A percentile compares a stretch with the other conserved stretches of the same genome.
Conservation (phyloP, 2,888 invertebrate genomes). For the Synergus itoensis region DNA sequence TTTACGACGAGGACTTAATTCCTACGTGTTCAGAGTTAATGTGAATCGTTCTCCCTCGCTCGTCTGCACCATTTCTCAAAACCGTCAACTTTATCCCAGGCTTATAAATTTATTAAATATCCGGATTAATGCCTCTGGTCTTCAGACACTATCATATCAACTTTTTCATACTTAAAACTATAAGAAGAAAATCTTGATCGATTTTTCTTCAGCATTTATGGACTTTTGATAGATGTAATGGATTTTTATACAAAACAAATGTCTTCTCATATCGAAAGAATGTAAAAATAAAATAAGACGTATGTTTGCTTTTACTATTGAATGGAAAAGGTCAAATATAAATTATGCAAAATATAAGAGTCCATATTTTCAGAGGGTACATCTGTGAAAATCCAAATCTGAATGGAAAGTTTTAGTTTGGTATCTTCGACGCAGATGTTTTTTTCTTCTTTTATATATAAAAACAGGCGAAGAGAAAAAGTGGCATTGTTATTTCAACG, state of each 20-base stretch:
- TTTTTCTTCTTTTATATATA: neutral
- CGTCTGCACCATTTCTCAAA: conserved; percentile 25
- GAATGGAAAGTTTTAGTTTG: neutral
- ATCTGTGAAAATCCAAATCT: neutral
- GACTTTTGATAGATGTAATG: neutral
- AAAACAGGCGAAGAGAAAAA: neutral
- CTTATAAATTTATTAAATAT: conserved; percentile 31
- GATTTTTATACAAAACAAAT: too few species aligned
- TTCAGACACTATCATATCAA: neutral
- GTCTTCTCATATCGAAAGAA: too few species aligned
- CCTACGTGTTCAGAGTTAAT: conserved; percentile 46
- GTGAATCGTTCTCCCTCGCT: conserved; percentile 8
- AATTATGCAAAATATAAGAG: neutral
- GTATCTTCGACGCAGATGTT: neutral
- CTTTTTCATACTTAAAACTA: neutral
- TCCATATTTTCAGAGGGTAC: neutral
- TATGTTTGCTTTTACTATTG: neutral
- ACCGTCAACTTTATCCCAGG: conserved; percentile 27
- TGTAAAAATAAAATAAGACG: too few species aligned
- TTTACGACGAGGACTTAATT: conserved; percentile 52
- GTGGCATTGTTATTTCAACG: neutral
- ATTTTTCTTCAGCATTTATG: neutral
- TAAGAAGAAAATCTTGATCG: neutral
- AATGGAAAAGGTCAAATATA: neutral
- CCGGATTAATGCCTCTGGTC: neutral